Evolutionary conservation across 2,113 vertebrate species (phyloP).

Genomic region (Pollimyrus isidori): DNA sequence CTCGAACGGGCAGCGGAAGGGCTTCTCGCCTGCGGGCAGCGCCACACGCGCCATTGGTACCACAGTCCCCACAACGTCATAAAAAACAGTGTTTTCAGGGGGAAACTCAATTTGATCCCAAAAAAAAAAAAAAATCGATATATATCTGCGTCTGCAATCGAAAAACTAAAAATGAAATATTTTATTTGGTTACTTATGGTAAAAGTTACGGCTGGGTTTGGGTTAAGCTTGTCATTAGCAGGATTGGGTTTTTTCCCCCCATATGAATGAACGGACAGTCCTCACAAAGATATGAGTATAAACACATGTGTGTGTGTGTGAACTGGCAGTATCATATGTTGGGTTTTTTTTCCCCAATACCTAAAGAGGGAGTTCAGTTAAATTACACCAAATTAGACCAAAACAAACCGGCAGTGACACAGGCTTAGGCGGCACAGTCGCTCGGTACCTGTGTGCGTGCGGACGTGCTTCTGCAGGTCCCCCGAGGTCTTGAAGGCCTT

Average conservation of each 20-base stretch:
- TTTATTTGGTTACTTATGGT: neutral
- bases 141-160: neutral
- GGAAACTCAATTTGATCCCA: neutral
- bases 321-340: neutral
- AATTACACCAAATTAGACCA: neutral
- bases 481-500: slow-evolving; percentile 79
- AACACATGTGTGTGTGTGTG: neutral
- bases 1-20: slow-evolving; percentile 70
- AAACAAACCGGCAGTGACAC: neutral
- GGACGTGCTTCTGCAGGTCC: slow-evolving; percentile 73
- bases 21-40: slow-evolving; percentile 60
- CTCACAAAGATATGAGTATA: neutral
- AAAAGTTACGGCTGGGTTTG: neutral
- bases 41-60: neutral
- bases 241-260: neutral
- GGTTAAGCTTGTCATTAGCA: neutral
- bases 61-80: neutral
- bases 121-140: neutral
- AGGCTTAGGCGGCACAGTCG: too few relatives aligned
- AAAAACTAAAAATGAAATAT: neutral
- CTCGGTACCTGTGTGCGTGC: slow-evolving; percentile 68
- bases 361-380: neutral
- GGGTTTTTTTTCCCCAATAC: neutral
- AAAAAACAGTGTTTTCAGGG: neutral
- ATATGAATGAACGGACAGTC: neutral